Conservation (phyloP, 2,113 vertebrate species). For the Micronycteris hirsuta region DNA sequence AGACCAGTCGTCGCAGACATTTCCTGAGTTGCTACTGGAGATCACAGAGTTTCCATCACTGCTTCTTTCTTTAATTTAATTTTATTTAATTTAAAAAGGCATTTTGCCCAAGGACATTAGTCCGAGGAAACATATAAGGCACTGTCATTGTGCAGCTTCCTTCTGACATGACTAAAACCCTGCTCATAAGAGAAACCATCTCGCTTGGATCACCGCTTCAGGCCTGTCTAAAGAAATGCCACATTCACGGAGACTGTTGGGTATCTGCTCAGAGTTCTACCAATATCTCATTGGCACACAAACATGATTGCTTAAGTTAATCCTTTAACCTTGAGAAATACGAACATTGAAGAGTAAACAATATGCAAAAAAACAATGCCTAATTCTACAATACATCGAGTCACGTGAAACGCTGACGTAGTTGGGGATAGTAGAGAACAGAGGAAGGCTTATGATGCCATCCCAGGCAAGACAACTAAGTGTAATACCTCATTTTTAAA, state of each 20-base stretch:
- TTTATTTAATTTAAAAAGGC: not conserved
- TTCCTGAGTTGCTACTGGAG: not conserved
- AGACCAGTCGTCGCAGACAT: not conserved
- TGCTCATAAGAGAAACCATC: not conserved
- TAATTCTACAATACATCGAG: not conserved
- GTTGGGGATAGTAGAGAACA: not conserved
- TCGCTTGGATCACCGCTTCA: not conserved
- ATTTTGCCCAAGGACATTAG: constrained; percentile 15
- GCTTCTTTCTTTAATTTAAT: not conserved
- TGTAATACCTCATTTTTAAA: not conserved
- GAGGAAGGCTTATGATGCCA: not conserved
- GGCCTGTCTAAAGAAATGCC: not conserved
- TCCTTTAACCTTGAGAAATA: not conserved
- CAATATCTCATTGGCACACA: not conserved
- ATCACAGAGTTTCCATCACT: not conserved
- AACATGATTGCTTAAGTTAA: not conserved
- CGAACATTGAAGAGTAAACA: not conserved
- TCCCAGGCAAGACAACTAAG: not conserved
- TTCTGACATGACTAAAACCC: not conserved
- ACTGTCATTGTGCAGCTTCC: not conserved
- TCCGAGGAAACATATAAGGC: not conserved
- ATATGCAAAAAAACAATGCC: not conserved
- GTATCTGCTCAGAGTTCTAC: not conserved
- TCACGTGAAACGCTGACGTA: not conserved
- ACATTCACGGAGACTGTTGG: not conserved